phyloP scores from a whole-genome alignment of 2,113 vertebrate species.

The Genyomyrus donnyi region DNA sequence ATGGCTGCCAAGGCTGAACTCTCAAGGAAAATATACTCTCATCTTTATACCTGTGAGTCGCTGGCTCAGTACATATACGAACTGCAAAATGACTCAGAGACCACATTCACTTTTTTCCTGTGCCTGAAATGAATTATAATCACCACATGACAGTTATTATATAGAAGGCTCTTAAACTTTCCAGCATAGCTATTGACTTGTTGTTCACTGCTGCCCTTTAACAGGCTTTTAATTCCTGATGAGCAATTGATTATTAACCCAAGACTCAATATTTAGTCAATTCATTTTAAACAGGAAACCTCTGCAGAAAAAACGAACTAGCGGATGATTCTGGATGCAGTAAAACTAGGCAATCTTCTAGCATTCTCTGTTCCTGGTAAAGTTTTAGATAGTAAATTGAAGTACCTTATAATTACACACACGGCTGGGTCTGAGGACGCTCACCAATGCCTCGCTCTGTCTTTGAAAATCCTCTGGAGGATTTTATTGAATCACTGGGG shows the following conservation, averaged over 20 bases:
- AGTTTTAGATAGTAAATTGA: neutral
- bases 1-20: neutral
- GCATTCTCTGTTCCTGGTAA: neutral
- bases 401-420: neutral
- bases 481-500: neutral
- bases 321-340: neutral
- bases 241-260: neutral
- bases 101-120: neutral
- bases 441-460: neutral
- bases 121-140: neutral
- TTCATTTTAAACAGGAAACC: neutral
- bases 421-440: neutral
- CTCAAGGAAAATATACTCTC: neutral
- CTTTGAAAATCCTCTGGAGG: neutral
- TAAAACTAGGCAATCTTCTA: neutral
- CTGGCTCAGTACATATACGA: neutral
- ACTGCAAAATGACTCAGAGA: slow-evolving; percentile 3
- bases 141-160: neutral
- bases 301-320: neutral
- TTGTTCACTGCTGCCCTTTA: neutral
- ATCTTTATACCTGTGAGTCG: neutral
- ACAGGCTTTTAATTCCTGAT: slow-evolving; percentile 14
- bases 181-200: neutral
- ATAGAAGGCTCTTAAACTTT: neutral
- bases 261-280: neutral